Evolutionary conservation across 2,888 invertebrate species (phyloP), one percentile per base, ranked within the genome.

Genomic region (Mythimna impura): DNA sequence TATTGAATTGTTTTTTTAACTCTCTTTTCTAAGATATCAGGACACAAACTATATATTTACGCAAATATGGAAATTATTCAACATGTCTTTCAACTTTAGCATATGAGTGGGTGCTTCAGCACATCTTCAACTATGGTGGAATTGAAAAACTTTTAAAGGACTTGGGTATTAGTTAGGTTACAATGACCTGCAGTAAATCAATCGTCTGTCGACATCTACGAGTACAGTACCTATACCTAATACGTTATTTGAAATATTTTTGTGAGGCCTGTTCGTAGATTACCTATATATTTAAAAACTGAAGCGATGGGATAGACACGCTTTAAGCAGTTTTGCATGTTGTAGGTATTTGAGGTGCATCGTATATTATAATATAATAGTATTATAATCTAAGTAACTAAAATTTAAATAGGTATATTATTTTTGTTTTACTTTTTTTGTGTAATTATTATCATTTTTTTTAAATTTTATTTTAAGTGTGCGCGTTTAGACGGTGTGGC

Each of bases 401-500:
- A 9, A 36, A 43, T 14, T 43, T 10, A 43, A 43, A 20, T 52
- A n/a, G 3, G 8, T 22, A 10, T 20, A 14, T 30, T 61, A 3
- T 12, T 1, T 14, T 22, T 14, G 30, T 9, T 58, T 43, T 57
- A 17, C 17, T 14, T 1, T 14, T 52, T 52, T 12, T 61, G 36
- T 9, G 10, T 64, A n/a, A 60, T 30, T n/a, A 22, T 57, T 61
- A 36, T 64, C 52, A 25, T 61, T 64, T 67, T 34, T 0, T 47
- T 47, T n/a, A n/a, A n/a, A 47, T 66, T 65, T 1, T 22, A 0
- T 50, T 70, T 65, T 54, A 64, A 98, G 98, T 97, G 88, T 97
- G 96, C 79, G 98, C 98, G 2, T 97, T 96, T 89, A 97, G 98
- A 77, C 96, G 96, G 55, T 98, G 98, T 89, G 97, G 97, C 5